A percentile compares a stretch with the other conserved stretches of the same genome.
These are phyloP conservation scores for Cavia aperea DNA, from an alignment of 2,113 vertebrate genomes.

Conservation along the genomic window DNA sequence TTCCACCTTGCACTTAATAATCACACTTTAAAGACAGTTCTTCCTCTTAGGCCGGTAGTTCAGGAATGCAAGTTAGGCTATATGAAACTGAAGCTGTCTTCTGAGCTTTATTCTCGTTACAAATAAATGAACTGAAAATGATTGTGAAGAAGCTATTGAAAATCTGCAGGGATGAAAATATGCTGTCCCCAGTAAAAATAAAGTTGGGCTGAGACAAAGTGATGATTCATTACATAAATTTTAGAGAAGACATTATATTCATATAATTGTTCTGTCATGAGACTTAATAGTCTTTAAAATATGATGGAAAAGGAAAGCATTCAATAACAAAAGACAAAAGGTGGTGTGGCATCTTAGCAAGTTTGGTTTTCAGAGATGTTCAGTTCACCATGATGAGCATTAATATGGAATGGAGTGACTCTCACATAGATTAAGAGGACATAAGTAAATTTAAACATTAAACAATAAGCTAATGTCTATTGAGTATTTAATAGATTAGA, in stretches of 20 bases:
- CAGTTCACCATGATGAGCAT: not conserved
- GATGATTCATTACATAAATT: not conserved
- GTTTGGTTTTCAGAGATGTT: not conserved
- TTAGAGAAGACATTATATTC: slow-evolving; percentile 19
- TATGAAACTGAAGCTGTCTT: not conserved
- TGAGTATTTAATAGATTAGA: not conserved
- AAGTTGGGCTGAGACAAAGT: slow-evolving; percentile 4
- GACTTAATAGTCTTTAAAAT: not conserved
- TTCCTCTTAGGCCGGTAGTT: not conserved
- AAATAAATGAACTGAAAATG: slow-evolving; percentile 39
- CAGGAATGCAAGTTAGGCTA: not conserved
- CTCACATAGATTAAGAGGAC: not conserved
- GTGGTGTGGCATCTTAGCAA: not conserved
- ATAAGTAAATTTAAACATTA: not conserved
- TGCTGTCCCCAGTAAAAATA: slow-evolving; percentile 27
- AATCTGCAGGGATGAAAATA: not conserved
- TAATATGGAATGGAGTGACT: not conserved
- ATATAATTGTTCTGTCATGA: not conserved
- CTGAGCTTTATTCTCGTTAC: not conserved
- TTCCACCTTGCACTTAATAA: not conserved
- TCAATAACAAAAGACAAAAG: not conserved
- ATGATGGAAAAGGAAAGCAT: not conserved
- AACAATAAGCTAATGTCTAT: not conserved
- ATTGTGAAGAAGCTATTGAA: not conserved
- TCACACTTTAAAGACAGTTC: not conserved